These are phyloP conservation scores for Drosophila birchii DNA, from an alignment of 2,888 invertebrate species.

Conservation along the genomic window DNA sequence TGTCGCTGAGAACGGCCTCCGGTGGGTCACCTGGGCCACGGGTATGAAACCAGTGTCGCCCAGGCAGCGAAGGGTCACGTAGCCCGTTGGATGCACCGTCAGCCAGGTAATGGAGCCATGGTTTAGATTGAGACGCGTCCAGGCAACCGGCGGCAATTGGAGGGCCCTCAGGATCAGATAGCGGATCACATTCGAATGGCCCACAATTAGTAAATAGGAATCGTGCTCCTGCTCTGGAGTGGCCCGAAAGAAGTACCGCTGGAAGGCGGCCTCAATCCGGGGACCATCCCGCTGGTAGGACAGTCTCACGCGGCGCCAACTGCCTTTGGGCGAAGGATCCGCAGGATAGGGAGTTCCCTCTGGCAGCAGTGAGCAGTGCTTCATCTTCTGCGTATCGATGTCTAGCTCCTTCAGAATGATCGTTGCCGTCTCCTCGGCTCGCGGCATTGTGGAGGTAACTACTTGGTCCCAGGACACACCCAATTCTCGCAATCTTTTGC, in stretches of 20 bases:
- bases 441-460: conserved; percentile 95
- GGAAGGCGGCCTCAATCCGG: conserved; percentile 97
- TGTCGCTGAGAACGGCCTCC: conserved; percentile 72
- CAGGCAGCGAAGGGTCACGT: conserved; percentile 91
- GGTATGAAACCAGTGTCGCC: conserved; percentile 97
- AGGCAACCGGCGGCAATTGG: conserved; percentile 98
- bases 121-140: conserved; percentile 95
- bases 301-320: conserved; percentile 92
- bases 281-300: conserved; percentile 97
- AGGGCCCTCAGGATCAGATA: conserved; percentile 97
- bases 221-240: conserved; percentile 91
- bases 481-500: conserved; percentile 91
- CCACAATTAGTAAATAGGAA: conserved; percentile 95
- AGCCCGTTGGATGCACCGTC: conserved; percentile 92
- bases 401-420: conserved; percentile 91
- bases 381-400: conserved; percentile 86
- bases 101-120: conserved; percentile 98
- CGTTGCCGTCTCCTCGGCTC: conserved; percentile 95
- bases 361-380: conserved; percentile 90
- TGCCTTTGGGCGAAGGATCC: conserved; percentile 94
- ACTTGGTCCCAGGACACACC: conserved; percentile 91
- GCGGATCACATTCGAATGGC: conserved; percentile 98
- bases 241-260: conserved; percentile 96
- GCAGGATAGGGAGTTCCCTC: conserved; percentile 98
- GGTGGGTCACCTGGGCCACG: conserved; percentile 88